These are phyloP conservation scores for Lutjanus campechanus DNA, from an alignment of 2,797 vertebrate species.

Conservation along the genomic window DNA sequence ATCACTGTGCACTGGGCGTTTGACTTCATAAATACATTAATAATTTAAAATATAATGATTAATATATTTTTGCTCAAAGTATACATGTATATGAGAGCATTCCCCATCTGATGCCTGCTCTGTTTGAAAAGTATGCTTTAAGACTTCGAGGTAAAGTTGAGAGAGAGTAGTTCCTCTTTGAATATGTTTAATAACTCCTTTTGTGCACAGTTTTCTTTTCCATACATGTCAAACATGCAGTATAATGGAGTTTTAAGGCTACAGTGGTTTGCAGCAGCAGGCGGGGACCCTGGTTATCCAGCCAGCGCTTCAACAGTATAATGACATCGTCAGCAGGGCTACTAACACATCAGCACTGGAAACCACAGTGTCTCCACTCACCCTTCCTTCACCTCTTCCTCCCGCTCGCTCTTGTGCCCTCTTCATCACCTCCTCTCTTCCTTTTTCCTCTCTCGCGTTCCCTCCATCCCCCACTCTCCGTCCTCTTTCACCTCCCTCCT, in stretches of 20 bases:
- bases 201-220: slow-evolving; percentile 29
- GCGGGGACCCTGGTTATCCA: slow-evolving; percentile 56
- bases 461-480: slow-evolving; percentile 72
- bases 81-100: background rate
- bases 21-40: slow-evolving; percentile 9
- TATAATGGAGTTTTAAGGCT: slow-evolving; percentile 39
- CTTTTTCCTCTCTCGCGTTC: slow-evolving; percentile 49
- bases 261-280: slow-evolving; percentile 57
- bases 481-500: slow-evolving; percentile 79
- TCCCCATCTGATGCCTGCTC: background rate
- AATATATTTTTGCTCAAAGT: background rate
- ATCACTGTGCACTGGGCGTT: background rate
- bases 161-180: slow-evolving; percentile 7
- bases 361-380: slow-evolving; percentile 79
- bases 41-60: background rate
- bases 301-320: slow-evolving; percentile 57
- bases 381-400: slow-evolving; percentile 84
- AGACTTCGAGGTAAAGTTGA: slow-evolving; percentile 15
- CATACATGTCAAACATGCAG: slow-evolving; percentile 48
- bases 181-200: slow-evolving; percentile 34
- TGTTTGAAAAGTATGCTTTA: slow-evolving; percentile 7
- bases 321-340: slow-evolving; percentile 86
- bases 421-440: slow-evolving; percentile 73
- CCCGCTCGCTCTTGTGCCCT: slow-evolving; percentile 66
- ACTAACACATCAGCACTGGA: slow-evolving; percentile 90